These are phyloP conservation scores for Lepus townsendii DNA, from an alignment of 2,797 vertebrate genomes.

Conservation along the genomic window DNA sequence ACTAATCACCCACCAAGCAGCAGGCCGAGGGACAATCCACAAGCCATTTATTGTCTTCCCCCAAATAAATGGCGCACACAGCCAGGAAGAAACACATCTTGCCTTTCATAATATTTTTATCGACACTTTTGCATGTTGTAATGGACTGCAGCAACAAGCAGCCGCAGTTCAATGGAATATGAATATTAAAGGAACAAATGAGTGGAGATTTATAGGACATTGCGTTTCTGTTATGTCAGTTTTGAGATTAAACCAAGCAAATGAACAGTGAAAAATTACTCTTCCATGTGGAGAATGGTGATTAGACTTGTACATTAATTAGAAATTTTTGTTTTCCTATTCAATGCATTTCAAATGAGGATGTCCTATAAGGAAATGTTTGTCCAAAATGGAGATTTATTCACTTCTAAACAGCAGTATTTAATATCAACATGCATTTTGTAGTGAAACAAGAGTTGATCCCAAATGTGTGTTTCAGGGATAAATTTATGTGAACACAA, in stretches of 20 bases:
- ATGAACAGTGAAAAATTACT: conserved; percentile 94
- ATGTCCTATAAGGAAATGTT: conserved; percentile 86
- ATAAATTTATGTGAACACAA: conserved; percentile 56
- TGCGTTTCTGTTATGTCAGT: conserved; percentile 92
- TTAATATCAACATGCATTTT: conserved; percentile 77
- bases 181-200: conserved; percentile 93
- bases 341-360: conserved; percentile 92
- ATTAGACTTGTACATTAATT: conserved; percentile 95
- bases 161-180: conserved; percentile 91
- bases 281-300: conserved; percentile 93
- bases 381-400: conserved; percentile 88
- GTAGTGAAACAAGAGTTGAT: conserved; percentile 68
- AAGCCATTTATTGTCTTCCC: conserved; percentile 89
- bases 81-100: conserved; percentile 89
- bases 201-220: conserved; percentile 92
- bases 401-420: conserved; percentile 83
- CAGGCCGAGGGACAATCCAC: conserved; percentile 88
- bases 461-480: conserved; percentile 73
- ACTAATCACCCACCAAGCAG: conserved; percentile 91
- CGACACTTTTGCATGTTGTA: conserved; percentile 90
- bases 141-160: conserved; percentile 90
- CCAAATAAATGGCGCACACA: conserved; percentile 88
- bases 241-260: conserved; percentile 92
- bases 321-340: conserved; percentile 91
- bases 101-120: conserved; percentile 93